Conservation (phyloP, 2,113 vertebrate species). For the Brachyhypopomus gauderio region DNA sequence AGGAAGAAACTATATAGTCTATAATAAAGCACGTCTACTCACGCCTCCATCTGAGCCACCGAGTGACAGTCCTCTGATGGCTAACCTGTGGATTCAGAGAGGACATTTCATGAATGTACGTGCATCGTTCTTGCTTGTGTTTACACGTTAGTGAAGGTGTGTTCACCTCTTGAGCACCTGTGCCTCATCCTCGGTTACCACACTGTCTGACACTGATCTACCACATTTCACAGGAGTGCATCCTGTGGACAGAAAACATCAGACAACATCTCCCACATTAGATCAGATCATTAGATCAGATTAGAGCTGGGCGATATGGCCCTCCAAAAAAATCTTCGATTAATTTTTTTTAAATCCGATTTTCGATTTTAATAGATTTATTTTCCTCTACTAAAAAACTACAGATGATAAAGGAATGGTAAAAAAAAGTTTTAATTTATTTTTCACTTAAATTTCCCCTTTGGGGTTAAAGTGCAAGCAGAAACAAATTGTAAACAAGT, state of each 20-base stretch:
- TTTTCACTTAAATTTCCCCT: no score
- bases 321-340: no score
- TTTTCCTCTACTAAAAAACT: no score
- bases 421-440: no score
- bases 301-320: no score
- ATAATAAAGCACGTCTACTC: constrained; percentile 64
- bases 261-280: constrained; percentile 12
- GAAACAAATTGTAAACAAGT: no score
- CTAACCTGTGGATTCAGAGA: constrained; percentile 77
- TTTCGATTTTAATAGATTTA: no score
- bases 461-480: no score
- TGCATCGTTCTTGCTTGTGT: not conserved
- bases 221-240: constrained; percentile 93
- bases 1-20: no score
- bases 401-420: no score
- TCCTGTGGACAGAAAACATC: constrained; percentile 68
- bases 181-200: constrained; percentile 86
- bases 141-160: not conserved
- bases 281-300: no score
- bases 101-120: not conserved
- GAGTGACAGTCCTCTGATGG: constrained; percentile 87
- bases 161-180: constrained; percentile 76
- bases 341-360: no score
- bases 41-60: constrained; percentile 98
- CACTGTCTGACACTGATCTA: constrained; percentile 80